Base-by-base conservation (phyloP, 2,888 invertebrate genomes). In the Gymnoscelis rufifasciata region DNA sequence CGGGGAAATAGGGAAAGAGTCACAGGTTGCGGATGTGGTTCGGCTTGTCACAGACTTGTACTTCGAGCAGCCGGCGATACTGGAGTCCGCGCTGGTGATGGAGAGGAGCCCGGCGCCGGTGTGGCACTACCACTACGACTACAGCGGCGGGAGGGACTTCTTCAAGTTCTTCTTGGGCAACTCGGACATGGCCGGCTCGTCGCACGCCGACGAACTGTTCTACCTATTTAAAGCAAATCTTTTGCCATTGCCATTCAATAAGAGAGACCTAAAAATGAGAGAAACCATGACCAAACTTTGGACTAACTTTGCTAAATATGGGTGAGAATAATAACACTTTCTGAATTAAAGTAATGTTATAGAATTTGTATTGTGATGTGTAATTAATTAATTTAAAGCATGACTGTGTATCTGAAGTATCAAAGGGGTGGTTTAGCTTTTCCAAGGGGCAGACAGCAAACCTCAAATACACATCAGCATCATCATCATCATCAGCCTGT, bases 281-380 rank as follows among this genome's bases (percentile, higher is more conserved):
- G 62, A 80, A 10, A 62, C 59, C 52, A 72, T 87, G 61, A 82
- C 84, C 1, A 68, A 64, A 33, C 57, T 86, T 62, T 87, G 87
- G 87, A 80, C 76, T 0, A 77, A 87, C 54, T 87, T 87, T 51
- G 87, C 86, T 2, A 86, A 84, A 68, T 74, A 74, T 52, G 78
- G 83, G 87, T 87, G 59, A 10, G 67, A 7, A 1, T 15, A 23
- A 19, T 5, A 19, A 19, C 2, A 2, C 3, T 19, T 19, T 14
- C 2, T 26, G 7, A 26, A 26, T 26, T 6, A 26, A 8, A 8
- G 7, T 26, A 26, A 26, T 31, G 1, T 13, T 31, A 31, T 3
- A 19, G 5, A 19, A 19, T 19, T 5, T 3, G 19, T 19, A n/a
- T n/a, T n/a, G n/a, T n/a, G n/a, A n/a, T n/a, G n/a, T n/a, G n/a